Conservation (phyloP, 2,797 vertebrate species). For the Coendou prehensilis region DNA sequence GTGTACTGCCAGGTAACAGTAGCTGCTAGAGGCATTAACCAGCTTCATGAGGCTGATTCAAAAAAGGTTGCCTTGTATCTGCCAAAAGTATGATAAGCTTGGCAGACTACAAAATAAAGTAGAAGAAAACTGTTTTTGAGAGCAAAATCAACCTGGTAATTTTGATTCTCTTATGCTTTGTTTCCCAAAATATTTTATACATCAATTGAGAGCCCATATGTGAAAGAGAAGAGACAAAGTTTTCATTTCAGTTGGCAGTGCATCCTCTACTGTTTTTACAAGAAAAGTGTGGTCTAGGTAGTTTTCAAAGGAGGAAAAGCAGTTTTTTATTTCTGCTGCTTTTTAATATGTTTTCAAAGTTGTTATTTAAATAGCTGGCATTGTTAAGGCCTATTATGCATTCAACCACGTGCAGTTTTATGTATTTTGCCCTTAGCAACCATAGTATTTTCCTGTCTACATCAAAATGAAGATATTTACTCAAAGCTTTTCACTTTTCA, state of each 20-base stretch:
- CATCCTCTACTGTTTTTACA: slow-evolving; percentile 57
- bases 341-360: slow-evolving; percentile 79
- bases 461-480: slow-evolving; percentile 75
- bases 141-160: slow-evolving; percentile 77
- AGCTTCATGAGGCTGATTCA: slow-evolving; percentile 56
- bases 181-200: slow-evolving; percentile 77
- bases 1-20: slow-evolving; percentile 63
- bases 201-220: slow-evolving; percentile 70
- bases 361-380: slow-evolving; percentile 80
- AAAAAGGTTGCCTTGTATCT: slow-evolving; percentile 56
- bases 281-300: slow-evolving; percentile 76
- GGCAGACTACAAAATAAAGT: slow-evolving; percentile 73
- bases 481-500: slow-evolving; percentile 53
- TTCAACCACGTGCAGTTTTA: slow-evolving; percentile 68
- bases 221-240: slow-evolving; percentile 71
- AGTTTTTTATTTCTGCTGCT: slow-evolving; percentile 31
- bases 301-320: slow-evolving; percentile 75
- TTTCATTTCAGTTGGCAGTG: slow-evolving; percentile 65
- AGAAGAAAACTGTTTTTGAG: slow-evolving; percentile 71
- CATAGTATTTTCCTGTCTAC: slow-evolving; percentile 66
- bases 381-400: slow-evolving; percentile 71
- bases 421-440: slow-evolving; percentile 77
- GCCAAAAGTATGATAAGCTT: slow-evolving; percentile 72
- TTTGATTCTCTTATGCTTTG: slow-evolving; percentile 74
- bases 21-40: slow-evolving; percentile 50